Conservation (phyloP, 2,888 invertebrate species). For the Cantharis nigra region DNA sequence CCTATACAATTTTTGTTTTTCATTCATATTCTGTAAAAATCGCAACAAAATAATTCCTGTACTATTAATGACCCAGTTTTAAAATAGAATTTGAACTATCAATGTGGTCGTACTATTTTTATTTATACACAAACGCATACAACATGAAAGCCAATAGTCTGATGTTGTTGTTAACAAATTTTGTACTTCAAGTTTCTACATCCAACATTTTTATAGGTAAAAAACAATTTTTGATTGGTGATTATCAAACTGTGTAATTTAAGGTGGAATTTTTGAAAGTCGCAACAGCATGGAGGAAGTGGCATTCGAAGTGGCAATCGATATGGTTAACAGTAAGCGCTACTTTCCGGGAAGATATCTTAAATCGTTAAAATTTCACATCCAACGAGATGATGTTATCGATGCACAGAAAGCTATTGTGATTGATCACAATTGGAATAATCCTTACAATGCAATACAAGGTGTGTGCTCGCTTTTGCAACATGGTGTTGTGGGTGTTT, state of each 20-base stretch:
- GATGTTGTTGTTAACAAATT: not conserved
- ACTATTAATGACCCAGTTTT: not conserved
- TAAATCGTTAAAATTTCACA: constrained; percentile 25
- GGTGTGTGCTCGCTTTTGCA: constrained; percentile 14
- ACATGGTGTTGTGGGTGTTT: constrained; percentile 61
- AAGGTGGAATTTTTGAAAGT: constrained; percentile 59
- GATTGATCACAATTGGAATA: constrained; percentile 14
- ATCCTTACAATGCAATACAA: constrained; percentile 9
- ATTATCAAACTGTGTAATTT: not conserved
- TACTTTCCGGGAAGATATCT: constrained; percentile 8
- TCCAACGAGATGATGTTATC: constrained; percentile 33
- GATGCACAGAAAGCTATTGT: constrained; percentile 16
- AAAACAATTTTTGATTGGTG: not conserved
- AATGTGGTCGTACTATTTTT: not conserved
- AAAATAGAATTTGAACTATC: constrained; percentile 3
- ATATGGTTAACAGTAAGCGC: constrained; percentile 11
- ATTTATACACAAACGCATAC: not conserved
- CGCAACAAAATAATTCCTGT: not conserved
- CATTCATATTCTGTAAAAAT: not conserved
- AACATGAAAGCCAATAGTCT: not conserved
- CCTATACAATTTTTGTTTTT: not conserved
- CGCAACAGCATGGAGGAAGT: constrained; percentile 48
- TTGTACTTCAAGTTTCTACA: not conserved
- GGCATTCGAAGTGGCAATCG: constrained; percentile 34
- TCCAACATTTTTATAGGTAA: not conserved